A percentile compares a stretch with the other conserved stretches of the same genome.
Evolutionary conservation across 2,888 invertebrate genomes (phyloP).

Genomic region (Eupithecia abbreviata): DNA sequence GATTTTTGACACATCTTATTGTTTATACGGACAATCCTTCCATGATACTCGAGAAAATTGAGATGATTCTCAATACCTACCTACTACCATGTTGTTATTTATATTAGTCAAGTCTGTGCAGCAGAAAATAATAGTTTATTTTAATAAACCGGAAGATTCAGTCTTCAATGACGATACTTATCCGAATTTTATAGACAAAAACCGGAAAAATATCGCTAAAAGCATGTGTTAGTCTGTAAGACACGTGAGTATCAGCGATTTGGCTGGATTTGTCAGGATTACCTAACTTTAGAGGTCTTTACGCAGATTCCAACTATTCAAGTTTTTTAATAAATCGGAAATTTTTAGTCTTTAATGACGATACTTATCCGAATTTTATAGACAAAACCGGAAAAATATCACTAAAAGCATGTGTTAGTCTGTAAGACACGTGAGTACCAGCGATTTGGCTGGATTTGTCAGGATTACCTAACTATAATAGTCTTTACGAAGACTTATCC

Average conservation of each 20-base stretch:
- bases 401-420: not conserved
- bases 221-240: too few relatives aligned
- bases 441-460: constrained; percentile 3
- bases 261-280: too few relatives aligned
- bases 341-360: not conserved
- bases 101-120: not conserved
- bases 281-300: not conserved
- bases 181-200: too few relatives aligned
- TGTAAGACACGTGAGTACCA: not conserved
- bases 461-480: not conserved
- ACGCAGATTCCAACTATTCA: constrained; percentile 9
- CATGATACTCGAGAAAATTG: not conserved
- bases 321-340: not conserved
- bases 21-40: not conserved
- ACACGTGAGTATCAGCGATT: too few relatives aligned
- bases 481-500: constrained; percentile 7
- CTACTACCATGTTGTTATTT: not conserved
- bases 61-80: not conserved
- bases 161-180: too few relatives aligned
- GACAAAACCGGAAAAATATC: not conserved
- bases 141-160: not conserved
- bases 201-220: too few relatives aligned
- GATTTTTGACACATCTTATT: not conserved
- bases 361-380: not conserved
- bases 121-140: not conserved